Conservation (phyloP, 2,797 vertebrate genomes). For the Pangasius krempfi region DNA sequence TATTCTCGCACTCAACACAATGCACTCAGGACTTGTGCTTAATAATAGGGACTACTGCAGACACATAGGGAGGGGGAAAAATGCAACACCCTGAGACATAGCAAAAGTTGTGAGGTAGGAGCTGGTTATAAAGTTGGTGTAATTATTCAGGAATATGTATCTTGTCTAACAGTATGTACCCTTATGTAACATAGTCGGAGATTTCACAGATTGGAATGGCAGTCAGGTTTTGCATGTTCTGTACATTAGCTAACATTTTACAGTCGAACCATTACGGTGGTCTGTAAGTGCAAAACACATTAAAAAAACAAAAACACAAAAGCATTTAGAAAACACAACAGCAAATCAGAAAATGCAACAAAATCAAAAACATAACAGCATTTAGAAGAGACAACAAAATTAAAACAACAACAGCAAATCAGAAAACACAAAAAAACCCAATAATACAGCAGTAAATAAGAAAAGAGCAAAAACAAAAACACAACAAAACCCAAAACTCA, state of each 20-base stretch:
- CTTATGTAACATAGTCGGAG: neutral
- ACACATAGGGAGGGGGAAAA: neutral
- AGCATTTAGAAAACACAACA: neutral
- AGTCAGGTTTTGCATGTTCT: neutral
- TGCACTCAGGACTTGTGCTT: slow-evolving; percentile 46
- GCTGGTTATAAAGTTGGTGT: slow-evolving; percentile 29
- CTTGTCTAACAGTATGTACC: neutral
- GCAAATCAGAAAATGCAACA: neutral
- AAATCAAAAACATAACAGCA: neutral
- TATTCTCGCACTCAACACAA: slow-evolving; percentile 35
- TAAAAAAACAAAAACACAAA: neutral
- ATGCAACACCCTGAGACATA: slow-evolving; percentile 13
- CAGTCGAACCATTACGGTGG: neutral
- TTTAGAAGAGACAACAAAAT: neutral
- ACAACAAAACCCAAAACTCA: neutral
- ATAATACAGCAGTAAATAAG: neutral
- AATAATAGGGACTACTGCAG: slow-evolving; percentile 51
- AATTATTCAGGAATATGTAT: slow-evolving; percentile 26
- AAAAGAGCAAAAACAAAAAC: neutral
- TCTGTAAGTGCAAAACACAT: neutral
- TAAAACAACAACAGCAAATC: neutral
- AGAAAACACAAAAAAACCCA: neutral
- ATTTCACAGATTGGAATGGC: neutral
- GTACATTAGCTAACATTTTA: neutral
- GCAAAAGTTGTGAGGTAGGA: neutral